Evolutionary conservation across 2,113 vertebrate species (phyloP).

Genomic region (Nansenia antarctica): DNA sequence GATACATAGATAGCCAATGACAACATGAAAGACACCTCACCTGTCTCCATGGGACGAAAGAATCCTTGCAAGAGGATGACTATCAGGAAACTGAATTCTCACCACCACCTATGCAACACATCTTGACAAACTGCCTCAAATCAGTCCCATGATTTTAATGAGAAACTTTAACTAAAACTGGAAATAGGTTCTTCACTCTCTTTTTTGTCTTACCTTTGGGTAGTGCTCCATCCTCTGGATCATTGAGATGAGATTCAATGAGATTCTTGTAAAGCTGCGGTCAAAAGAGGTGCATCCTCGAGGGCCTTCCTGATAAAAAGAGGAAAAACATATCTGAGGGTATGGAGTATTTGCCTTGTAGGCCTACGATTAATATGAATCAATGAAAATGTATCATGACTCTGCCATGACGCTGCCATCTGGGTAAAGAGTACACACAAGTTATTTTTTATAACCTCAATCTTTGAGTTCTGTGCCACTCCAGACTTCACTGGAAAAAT

Average conservation of each 20-base stretch:
- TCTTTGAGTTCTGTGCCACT: too few species aligned
- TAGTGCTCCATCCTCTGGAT: slow-evolving; percentile 77
- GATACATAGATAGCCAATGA: not conserved
- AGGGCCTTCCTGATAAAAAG: slow-evolving; percentile 66
- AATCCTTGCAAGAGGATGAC: slow-evolving; percentile 66
- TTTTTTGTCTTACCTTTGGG: slow-evolving; percentile 66
- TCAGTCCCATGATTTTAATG: too few species aligned
- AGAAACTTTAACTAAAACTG: too few species aligned
- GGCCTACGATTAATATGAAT: not conserved
- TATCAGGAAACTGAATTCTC: not conserved
- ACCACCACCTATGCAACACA: not conserved
- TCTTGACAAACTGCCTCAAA: not conserved
- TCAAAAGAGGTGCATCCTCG: slow-evolving; percentile 79
- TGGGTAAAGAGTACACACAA: too few species aligned
- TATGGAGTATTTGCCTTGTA: not conserved
- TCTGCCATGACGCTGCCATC: too few species aligned
- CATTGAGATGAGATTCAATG: too few species aligned
- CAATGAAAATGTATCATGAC: too few species aligned
- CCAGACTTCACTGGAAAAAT: too few species aligned
- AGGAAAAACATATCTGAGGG: not conserved
- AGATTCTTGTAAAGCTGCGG: slow-evolving; percentile 69
- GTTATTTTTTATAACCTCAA: too few species aligned
- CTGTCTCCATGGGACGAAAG: slow-evolving; percentile 77
- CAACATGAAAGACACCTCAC: slow-evolving; percentile 51
- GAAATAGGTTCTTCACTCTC: too few species aligned